Base-by-base conservation (phyloP, 2,888 invertebrate genomes). In the Cephus sareptanus region DNA sequence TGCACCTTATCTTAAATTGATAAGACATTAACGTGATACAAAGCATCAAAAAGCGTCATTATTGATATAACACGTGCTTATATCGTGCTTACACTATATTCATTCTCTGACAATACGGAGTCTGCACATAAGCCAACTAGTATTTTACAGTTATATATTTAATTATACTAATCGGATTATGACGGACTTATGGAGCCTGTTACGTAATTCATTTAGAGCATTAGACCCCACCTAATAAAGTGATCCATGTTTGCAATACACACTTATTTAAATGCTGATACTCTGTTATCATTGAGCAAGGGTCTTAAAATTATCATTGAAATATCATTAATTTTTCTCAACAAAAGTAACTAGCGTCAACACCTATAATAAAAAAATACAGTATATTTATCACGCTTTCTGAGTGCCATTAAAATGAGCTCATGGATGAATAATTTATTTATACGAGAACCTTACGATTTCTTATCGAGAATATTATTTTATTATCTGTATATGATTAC, bases 111-210 rank as follows among this genome's bases (percentile, higher is more conserved):
- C 56, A 56, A 56, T 23, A 56, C 9, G 23, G 23, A 56, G 56
- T 56, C 23, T 56, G 23, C 56, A 9, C 9, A 56, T 23, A 56
- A 15, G 78, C 68, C 78, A 74, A 69, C 68, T 31, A 75, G 74
- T 40, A 33, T 40, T 78, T 56, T 78, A 30, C 76, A 69, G 74
- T 56, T 74, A 73, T 74, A 78, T 79, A 82, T 83, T 81, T 78
- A 82, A 83, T 85, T 82, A 83, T 77, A 73, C 82, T 84, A 85
- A 85, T 79, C 77, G 77, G 79, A 80, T 84, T 85, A 79, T 78
- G 78, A 70, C 74, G 35, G 69, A 71, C 75, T 77, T 75, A 34
- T 56, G 74, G 75, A 74, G 79, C 77, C 76, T 69, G 75, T 82
- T 80, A 78, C 34, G 73, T 78, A 79, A 56, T 34, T 69, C 30